Evolutionary conservation across 1,140 invertebrate species (phyloP).

Genomic region (Drosophila mauritiana): DNA sequence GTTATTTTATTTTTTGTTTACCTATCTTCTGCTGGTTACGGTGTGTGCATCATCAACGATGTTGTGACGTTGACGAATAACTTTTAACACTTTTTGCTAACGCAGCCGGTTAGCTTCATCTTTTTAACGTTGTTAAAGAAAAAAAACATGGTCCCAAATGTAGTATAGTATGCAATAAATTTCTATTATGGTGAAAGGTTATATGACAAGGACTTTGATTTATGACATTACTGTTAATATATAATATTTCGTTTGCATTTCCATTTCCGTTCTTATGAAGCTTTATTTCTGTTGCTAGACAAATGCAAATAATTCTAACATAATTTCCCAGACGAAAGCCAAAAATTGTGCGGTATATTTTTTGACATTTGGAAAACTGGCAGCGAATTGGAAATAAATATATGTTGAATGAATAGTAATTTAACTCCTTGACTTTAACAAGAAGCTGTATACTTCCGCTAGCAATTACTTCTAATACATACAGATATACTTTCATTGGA

Average conservation of each 20-base stretch:
- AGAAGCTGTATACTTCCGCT: too few species aligned
- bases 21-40: constrained; percentile 48
- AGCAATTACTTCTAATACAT: too few species aligned
- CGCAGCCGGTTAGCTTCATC: constrained; percentile 11
- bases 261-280: not conserved
- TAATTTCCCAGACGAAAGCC: too few species aligned
- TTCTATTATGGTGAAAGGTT: constrained; percentile 31
- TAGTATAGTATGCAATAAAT: constrained; percentile 39
- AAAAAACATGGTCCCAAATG: constrained; percentile 22
- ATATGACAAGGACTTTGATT: constrained; percentile 37
- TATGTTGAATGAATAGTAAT: too few species aligned
- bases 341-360: too few species aligned
- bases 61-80: constrained; percentile 71
- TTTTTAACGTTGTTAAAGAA: constrained; percentile 12
- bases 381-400: too few species aligned
- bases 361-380: too few species aligned
- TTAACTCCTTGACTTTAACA: too few species aligned
- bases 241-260: not conserved
- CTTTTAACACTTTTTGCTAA: constrained; percentile 52
- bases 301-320: not conserved
- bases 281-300: not conserved
- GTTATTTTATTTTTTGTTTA: constrained; percentile 15
- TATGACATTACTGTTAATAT: constrained; percentile 19
- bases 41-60: constrained; percentile 41
- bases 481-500: too few species aligned